Conservation (phyloP, 2,113 vertebrate genomes). For the Gobius niger region DNA sequence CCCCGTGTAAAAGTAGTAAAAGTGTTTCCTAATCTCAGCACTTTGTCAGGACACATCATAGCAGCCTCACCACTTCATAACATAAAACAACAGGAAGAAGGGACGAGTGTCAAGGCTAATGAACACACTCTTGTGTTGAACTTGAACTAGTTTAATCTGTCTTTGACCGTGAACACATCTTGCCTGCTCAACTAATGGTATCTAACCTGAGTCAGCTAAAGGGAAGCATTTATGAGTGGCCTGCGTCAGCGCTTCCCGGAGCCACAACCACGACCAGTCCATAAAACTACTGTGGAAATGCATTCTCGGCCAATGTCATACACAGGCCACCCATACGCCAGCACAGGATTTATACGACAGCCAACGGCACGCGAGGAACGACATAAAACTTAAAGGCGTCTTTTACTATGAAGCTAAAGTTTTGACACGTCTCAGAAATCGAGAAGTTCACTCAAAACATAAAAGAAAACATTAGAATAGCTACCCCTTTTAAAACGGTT, state of each 20-base stretch:
- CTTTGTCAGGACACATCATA: slow-evolving; percentile 16
- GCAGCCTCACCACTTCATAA: not conserved
- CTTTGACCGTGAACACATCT: slow-evolving; percentile 19
- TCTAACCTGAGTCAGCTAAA: slow-evolving; percentile 53
- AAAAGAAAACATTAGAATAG: no score
- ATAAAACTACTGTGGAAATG: slow-evolving; percentile 13
- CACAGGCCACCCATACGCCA: not conserved
- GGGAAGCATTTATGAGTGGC: slow-evolving; percentile 34
- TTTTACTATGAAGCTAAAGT: no score
- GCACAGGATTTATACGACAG: slow-evolving; percentile 5
- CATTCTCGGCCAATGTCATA: slow-evolving; percentile 20
- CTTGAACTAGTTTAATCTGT: slow-evolving; percentile 12
- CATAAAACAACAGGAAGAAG: not conserved
- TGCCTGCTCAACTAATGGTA: slow-evolving; percentile 46
- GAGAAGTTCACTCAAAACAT: no score
- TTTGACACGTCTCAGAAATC: no score
- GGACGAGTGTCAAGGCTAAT: slow-evolving; percentile 18
- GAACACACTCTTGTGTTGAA: slow-evolving; percentile 14
- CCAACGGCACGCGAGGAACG: not conserved
- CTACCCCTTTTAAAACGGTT: no score
- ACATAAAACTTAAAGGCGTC: not conserved
- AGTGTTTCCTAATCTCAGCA: slow-evolving; percentile 16
- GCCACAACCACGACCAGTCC: slow-evolving; percentile 15
- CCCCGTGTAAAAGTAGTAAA: not conserved
- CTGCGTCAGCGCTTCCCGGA: slow-evolving; percentile 41